These are phyloP conservation scores for Glomeris marginata DNA, from an alignment of 2,888 invertebrate genomes.

Conservation along the genomic window DNA sequence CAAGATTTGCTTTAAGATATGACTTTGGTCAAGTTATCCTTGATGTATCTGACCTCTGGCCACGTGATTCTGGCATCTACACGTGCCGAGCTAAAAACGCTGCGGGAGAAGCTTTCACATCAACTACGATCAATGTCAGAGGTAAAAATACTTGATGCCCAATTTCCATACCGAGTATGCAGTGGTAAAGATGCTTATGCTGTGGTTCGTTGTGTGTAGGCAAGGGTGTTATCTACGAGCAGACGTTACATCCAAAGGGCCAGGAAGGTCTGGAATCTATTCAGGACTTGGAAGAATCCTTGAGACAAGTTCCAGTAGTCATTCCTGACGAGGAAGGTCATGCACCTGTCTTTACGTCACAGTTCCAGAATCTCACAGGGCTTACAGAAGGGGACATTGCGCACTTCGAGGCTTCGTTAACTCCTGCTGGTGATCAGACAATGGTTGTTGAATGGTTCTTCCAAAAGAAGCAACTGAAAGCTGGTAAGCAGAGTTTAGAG, in stretches of 20 bases:
- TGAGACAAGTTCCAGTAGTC: slow-evolving; percentile 32
- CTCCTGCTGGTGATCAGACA: slow-evolving; percentile 83
- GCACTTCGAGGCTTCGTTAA: slow-evolving; percentile 91
- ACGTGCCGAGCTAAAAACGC: slow-evolving; percentile 81
- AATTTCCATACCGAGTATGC: neutral
- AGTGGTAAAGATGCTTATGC: neutral
- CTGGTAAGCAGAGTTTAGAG: slow-evolving; percentile 21
- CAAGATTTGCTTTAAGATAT: slow-evolving; percentile 78
- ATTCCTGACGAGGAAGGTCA: slow-evolving; percentile 62
- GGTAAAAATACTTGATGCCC: slow-evolving; percentile 27
- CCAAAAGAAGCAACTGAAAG: slow-evolving; percentile 58
- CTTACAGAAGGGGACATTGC: slow-evolving; percentile 90
- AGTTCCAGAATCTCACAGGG: slow-evolving; percentile 60
- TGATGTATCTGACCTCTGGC: slow-evolving; percentile 80
- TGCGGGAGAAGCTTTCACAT: slow-evolving; percentile 80
- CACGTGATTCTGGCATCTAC: slow-evolving; percentile 84
- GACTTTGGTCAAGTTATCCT: slow-evolving; percentile 95
- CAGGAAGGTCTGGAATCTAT: slow-evolving; percentile 81
- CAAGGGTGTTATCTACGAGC: slow-evolving; percentile 60
- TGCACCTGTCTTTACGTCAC: slow-evolving; percentile 74
- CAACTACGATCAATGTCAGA: slow-evolving; percentile 70
- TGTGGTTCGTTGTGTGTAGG: slow-evolving; percentile 14
- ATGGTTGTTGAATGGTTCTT: slow-evolving; percentile 95
- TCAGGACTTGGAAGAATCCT: slow-evolving; percentile 74
- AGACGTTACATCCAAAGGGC: slow-evolving; percentile 90